Evolutionary conservation across 2,113 vertebrate genomes (phyloP).

Genomic region (Cephalopterus ornatus): DNA sequence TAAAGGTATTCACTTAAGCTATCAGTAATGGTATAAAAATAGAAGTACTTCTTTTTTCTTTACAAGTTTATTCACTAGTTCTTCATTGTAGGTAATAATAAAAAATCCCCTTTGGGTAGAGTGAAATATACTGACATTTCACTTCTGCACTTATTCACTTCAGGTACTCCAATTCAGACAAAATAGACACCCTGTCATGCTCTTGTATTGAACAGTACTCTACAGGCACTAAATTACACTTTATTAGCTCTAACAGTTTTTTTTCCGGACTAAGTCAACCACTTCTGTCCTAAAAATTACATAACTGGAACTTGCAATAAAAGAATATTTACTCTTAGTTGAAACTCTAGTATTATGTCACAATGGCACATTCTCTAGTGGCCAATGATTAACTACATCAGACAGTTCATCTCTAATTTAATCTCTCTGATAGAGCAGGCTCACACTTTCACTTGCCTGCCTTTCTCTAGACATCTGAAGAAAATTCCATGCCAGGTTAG

Average conservation of each 20-base stretch:
- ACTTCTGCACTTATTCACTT: background rate
- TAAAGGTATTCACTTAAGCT: background rate
- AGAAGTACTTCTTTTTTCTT: background rate
- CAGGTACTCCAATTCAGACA: background rate
- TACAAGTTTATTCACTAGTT: background rate
- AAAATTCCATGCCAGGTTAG: background rate
- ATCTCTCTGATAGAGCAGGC: background rate
- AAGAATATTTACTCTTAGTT: background rate
- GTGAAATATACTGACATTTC: background rate
- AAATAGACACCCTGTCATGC: background rate
- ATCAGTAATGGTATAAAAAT: background rate
- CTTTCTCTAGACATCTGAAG: background rate
- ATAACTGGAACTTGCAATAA: background rate
- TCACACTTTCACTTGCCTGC: background rate
- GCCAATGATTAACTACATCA: background rate
- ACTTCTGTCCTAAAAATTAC: background rate
- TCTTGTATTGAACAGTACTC: background rate
- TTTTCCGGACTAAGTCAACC: background rate
- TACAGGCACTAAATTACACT: background rate
- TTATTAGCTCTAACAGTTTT: background rate
- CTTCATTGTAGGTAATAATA: background rate
- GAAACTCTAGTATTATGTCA: background rate
- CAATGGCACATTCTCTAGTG: background rate
- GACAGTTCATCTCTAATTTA: background rate
- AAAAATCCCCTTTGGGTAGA: background rate